phyloP scores from a whole-genome alignment of 1,140 invertebrate genomes.

The Delia radicum region DNA sequence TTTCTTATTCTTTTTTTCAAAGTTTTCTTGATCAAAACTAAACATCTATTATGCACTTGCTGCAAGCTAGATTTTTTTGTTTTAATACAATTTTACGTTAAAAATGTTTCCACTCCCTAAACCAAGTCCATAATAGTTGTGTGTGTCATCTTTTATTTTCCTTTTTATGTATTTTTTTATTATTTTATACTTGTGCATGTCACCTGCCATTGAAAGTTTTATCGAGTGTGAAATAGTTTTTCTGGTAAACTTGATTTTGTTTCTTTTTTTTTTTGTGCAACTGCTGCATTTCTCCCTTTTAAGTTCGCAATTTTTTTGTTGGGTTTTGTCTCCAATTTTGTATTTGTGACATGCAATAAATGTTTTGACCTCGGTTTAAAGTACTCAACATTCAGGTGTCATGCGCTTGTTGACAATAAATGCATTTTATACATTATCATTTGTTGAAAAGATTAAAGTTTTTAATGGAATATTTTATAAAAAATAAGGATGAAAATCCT shows the following conservation, averaged over 20 bases:
- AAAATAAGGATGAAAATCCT: too few species aligned
- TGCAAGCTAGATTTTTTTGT: not conserved
- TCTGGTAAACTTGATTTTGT: conserved; percentile 13
- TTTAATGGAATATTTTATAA: conserved; percentile 2
- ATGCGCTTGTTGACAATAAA: not conserved
- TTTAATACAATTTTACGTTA: not conserved
- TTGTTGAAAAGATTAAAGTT: not conserved
- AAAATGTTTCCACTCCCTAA: not conserved
- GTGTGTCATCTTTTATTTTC: not conserved
- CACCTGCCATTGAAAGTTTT: conserved; percentile 12
- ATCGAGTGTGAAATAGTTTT: conserved; percentile 17
- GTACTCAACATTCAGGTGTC: not conserved
- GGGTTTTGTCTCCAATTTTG: not conserved
- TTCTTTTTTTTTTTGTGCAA: not conserved
- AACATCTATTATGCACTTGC: not conserved
- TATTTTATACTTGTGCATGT: not conserved
- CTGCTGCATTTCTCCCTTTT: not conserved
- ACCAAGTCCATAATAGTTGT: too few species aligned
- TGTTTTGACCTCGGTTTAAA: not conserved
- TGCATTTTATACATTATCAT: conserved; percentile 1
- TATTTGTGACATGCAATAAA: not conserved
- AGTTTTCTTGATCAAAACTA: not conserved
- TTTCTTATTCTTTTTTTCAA: not conserved
- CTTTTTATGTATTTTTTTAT: not conserved
- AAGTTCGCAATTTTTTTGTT: not conserved